phyloP scores from a whole-genome alignment of 2,797 vertebrate species.

The Stomatorhinus walkeri region DNA sequence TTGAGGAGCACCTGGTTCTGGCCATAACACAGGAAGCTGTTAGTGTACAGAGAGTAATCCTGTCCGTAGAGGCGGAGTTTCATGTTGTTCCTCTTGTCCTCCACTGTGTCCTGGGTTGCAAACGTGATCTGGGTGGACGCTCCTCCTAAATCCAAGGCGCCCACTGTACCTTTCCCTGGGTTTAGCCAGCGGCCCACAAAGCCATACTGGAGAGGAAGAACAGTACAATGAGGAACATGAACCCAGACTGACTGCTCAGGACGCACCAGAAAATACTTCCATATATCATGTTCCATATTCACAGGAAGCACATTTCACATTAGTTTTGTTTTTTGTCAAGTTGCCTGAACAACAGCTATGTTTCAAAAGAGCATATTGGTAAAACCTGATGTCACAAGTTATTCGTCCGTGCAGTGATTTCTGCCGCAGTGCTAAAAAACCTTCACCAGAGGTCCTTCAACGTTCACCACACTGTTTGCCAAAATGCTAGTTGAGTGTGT shows the following conservation, averaged over 20 bases:
- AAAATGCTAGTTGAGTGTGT: background rate
- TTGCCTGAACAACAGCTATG: background rate
- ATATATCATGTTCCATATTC: background rate
- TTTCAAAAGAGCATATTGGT: background rate
- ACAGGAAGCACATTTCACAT: constrained; percentile 7
- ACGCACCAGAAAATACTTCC: background rate
- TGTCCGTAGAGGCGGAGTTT: constrained; percentile 68
- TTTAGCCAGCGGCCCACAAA: constrained; percentile 74
- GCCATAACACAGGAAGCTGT: constrained; percentile 83
- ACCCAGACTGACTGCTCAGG: background rate
- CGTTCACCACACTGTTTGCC: background rate
- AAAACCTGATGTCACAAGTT: background rate
- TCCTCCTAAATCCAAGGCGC: constrained; percentile 78
- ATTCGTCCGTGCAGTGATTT: background rate
- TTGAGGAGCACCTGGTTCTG: constrained; percentile 59
- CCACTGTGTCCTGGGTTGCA: constrained; percentile 50
- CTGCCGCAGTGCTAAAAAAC: rapidly evolving
- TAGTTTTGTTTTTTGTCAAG: background rate
- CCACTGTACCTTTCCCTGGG: constrained; percentile 58
- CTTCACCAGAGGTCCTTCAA: background rate
- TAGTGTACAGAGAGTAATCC: constrained; percentile 72
- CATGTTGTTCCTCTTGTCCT: constrained; percentile 49
- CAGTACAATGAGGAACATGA: background rate
- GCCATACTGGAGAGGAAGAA: constrained; percentile 58
- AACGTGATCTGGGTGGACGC: constrained; percentile 84